Evolutionary conservation across 2,888 invertebrate species (phyloP), one percentile per base, ranked within the genome.

Genomic region (Drosophila leonis): DNA sequence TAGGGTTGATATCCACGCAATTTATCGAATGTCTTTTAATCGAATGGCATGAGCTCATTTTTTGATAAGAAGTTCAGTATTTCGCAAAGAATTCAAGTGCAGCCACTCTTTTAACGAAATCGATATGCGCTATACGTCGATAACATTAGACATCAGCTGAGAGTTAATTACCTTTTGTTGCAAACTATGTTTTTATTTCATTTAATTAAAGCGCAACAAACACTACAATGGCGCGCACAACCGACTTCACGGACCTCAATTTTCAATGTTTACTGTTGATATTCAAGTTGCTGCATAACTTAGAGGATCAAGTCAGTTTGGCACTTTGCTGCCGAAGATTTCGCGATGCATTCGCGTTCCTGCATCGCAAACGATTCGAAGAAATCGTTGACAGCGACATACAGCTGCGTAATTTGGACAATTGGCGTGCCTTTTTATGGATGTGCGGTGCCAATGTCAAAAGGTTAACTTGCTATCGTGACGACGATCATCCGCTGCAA

Each of bases 391-490:
- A 84, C 56, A 78, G 63, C 27, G 82, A 84, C 5, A 73, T 78
- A 4, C 82, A 78, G 35, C 44, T 84, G 0, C 72, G 67, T 10
- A 84, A 54, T 52, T 51, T 82, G 8, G 87, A 84, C 31, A 84
- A 80, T 20, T 84, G 84, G 87, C 84, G 78, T 44, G 74, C 78
- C 9, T 84, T 84, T 44, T 29, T 84, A 1, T 84, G 82, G 87
- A 73, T 84, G 44, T 84, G 84, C 24, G 84, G 84, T 15, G 54
- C 42, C 5, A 82, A 80, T 55, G 72, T 84, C 1, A 72, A 75
- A 13, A 55, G 41, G 9, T 35, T 87, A 12, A 64, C 73, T 2
- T 87, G 82, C 42, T 70, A 80, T 18, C 82, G 74, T 6, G 84
- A 84, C 27, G 84, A 84, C 9, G 84, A 84, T 18, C 84, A 84